Conservation (phyloP, 2,797 vertebrate genomes). For the Paratrypauchen microcephalus region DNA sequence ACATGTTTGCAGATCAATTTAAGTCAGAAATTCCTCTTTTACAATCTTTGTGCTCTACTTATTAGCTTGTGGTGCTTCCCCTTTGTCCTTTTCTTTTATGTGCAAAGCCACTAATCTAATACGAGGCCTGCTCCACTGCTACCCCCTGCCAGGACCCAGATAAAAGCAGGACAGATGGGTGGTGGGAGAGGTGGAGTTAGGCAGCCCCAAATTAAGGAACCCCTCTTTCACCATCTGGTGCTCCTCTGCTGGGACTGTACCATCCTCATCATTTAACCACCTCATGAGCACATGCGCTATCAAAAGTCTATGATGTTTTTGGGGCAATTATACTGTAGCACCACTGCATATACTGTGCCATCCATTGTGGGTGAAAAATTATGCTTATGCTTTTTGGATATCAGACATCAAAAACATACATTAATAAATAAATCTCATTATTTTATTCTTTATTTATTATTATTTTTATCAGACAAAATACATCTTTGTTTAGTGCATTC, state of each 20-base stretch:
- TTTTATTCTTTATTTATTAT: too few species aligned
- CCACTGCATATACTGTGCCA: background rate
- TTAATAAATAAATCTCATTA: too few species aligned
- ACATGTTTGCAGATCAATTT: constrained; percentile 55
- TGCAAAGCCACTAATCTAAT: constrained; percentile 68
- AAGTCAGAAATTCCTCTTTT: constrained; percentile 52
- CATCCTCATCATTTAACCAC: constrained; percentile 54
- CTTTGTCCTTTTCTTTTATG: constrained; percentile 71
- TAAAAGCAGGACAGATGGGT: constrained; percentile 81
- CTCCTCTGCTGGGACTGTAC: constrained; percentile 54
- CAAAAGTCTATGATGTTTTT: constrained; percentile 43
- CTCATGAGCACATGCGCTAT: constrained; percentile 45
- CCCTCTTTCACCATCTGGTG: constrained; percentile 80
- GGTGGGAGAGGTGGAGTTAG: constrained; percentile 70
- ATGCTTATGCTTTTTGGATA: background rate
- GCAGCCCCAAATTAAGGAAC: constrained; percentile 71
- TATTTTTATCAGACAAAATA: background rate
- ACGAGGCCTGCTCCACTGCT: constrained; percentile 67
- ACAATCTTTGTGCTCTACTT: constrained; percentile 50
- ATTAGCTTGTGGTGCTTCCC: constrained; percentile 57
- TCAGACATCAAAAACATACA: too few species aligned
- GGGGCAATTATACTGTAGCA: constrained; percentile 26
- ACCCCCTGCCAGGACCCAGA: constrained; percentile 64
- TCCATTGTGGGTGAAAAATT: background rate
- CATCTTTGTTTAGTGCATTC: background rate